Percentiles rank a stretch among this genome's conserved stretches.
phyloP scores from a whole-genome alignment of 2,888 invertebrate genomes.

The Nephrotoma appendiculata region DNA sequence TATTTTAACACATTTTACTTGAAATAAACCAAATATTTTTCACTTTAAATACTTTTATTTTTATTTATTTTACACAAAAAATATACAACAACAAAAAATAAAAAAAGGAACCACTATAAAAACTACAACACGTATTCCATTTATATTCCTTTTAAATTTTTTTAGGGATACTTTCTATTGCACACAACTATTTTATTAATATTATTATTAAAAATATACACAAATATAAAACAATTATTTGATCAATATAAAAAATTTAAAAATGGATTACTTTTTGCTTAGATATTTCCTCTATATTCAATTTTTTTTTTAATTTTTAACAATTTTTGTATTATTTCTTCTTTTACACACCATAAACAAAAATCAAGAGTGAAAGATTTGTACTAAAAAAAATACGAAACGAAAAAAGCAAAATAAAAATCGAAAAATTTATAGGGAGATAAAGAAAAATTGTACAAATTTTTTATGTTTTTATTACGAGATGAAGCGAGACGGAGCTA shows the following conservation, averaged over 20 bases:
- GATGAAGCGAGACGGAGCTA: background rate
- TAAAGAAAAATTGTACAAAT: background rate
- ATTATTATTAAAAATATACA: background rate
- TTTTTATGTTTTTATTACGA: background rate
- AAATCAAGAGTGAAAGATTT: slow-evolving; percentile 2
- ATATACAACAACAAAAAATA: background rate
- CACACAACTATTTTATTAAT: background rate
- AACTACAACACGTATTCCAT: background rate
- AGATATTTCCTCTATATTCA: background rate
- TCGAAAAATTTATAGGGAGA: background rate
- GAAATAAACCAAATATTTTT: background rate
- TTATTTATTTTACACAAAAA: background rate
- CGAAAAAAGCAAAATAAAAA: background rate
- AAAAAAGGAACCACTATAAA: background rate
- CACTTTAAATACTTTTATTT: background rate
- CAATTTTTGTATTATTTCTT: background rate
- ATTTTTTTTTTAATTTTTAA: background rate
- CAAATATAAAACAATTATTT: background rate
- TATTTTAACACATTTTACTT: background rate
- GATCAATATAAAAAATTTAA: background rate
- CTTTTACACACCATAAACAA: background rate
- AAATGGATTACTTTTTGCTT: background rate
- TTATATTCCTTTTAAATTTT: background rate
- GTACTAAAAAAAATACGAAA: background rate
- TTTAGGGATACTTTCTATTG: background rate